Conservation (phyloP, 2,888 invertebrate genomes). For the Hypercompe scribonia region DNA sequence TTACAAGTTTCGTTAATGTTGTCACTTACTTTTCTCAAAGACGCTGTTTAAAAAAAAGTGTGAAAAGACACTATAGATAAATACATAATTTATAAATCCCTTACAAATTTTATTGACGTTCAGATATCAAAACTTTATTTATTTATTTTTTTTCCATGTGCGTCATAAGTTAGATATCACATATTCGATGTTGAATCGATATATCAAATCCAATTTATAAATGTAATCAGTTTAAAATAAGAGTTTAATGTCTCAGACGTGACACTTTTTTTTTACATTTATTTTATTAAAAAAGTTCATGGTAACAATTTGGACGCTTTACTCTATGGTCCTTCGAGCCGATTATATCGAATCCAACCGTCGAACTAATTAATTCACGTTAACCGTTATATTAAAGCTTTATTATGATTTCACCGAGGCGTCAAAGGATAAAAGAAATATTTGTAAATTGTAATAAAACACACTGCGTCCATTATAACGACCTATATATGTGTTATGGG, state of each 20-base stretch:
- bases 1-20: background rate
- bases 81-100: conserved; percentile 1
- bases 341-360: background rate
- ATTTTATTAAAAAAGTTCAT: no score
- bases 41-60: background rate
- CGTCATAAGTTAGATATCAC: no score
- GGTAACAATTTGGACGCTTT: no score
- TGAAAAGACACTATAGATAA: no score
- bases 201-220: background rate
- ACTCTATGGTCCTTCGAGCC: conserved; percentile 9
- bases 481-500: conserved; percentile 28
- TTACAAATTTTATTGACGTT: conserved; percentile 8
- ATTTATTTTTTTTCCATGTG: background rate
- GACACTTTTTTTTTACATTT: no score
- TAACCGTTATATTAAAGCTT: conserved; percentile 7
- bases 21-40: conserved; percentile 1
- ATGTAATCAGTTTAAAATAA: background rate
- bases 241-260: no score
- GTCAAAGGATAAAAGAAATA: conserved; percentile 27
- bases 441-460: conserved; percentile 32
- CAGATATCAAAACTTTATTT: background rate
- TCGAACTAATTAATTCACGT: background rate
- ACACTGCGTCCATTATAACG: conserved; percentile 31
- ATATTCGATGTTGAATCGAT: no score
- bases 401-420: conserved; percentile 17